Evolutionary conservation across 2,797 vertebrate species (phyloP), one percentile per base, ranked within the genome.

Genomic region (Ctenosaura bakeri): DNA sequence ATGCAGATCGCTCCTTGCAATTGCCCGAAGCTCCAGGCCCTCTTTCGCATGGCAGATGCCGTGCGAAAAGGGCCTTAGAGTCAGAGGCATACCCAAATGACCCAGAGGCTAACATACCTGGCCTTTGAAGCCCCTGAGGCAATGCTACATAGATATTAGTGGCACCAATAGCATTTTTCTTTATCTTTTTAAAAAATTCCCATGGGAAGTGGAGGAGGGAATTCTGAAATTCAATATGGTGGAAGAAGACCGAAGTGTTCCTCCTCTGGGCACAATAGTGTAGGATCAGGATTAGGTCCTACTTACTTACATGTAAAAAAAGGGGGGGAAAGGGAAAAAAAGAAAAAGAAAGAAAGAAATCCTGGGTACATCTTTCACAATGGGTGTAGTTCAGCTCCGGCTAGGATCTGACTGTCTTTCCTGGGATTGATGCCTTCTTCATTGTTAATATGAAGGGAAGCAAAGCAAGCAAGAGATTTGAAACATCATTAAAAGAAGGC

Each of bases 1-100:
- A 42, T 42, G 42, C 42, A 42, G 42, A 42, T 42, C 42, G 1
- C 42, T 42, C 42, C 42, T 42, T 3, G 42, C 42, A 42, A 42
- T 42, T 3, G 3, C 42, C 2, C 42, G 3, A 42, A 3, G 42
- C 42, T 42, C 42, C 42, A 42, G 42, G 42, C 42, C 42, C 42
- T 42, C 42, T 42, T 42, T 42, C 3, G 42, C 42, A 42, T 42
- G 42, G 42, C 42, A 42, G 42, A 42, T 42, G 42, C 42, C 42
- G 42, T 42, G 42, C 42, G 3, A 42, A 42, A 42, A 42, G 42
- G 42, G 42, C 42, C 42, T 46, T 52, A 42, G 24, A 91, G 87
- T n/a, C 52, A 24, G 3, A 86, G 73, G 62, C 0, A 91, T 89
- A 90, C 56, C 91, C 24, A 81, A 79, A 94, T 52, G 59, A 91